Evolutionary conservation across 2,113 vertebrate species (phyloP).

Genomic region (Aramus guarauna): DNA sequence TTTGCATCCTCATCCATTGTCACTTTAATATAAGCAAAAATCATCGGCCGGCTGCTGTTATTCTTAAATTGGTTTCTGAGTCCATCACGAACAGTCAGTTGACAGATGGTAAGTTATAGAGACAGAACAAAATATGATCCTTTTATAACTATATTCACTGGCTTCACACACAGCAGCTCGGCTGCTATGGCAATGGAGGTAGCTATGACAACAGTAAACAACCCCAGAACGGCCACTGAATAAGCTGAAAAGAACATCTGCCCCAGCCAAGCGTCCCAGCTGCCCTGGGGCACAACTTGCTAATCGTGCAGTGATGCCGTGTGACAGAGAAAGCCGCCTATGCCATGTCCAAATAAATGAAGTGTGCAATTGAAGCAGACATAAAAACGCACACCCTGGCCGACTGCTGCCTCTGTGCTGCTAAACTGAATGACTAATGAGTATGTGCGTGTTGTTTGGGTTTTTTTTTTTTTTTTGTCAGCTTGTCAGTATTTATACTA

Average conservation of each 20-base stretch:
- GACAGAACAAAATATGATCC: conserved; percentile 81
- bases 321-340: conserved; percentile 72
- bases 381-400: conserved; percentile 69
- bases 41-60: conserved; percentile 48
- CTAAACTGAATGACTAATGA: conserved; percentile 70
- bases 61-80: conserved; percentile 69
- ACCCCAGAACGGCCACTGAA: conserved; percentile 75
- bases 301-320: conserved; percentile 58
- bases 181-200: conserved; percentile 82
- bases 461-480: not conserved
- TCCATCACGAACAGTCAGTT: conserved; percentile 64
- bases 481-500: conserved; percentile 68
- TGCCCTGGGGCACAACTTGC: conserved; percentile 73
- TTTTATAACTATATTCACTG: conserved; percentile 81
- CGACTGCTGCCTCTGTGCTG: conserved; percentile 62
- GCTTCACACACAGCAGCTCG: conserved; percentile 72
- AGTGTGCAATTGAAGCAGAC: conserved; percentile 77
- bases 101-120: conserved; percentile 82
- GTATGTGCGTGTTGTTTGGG: not conserved
- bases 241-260: conserved; percentile 85
- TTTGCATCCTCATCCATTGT: not conserved
- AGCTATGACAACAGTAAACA: conserved; percentile 84
- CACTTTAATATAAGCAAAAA: conserved; percentile 46
- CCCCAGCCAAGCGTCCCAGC: conserved; percentile 74
- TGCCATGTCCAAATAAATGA: conserved; percentile 73